phyloP scores from a whole-genome alignment of 2,888 invertebrate species.

The Lacanobia oleracea region DNA sequence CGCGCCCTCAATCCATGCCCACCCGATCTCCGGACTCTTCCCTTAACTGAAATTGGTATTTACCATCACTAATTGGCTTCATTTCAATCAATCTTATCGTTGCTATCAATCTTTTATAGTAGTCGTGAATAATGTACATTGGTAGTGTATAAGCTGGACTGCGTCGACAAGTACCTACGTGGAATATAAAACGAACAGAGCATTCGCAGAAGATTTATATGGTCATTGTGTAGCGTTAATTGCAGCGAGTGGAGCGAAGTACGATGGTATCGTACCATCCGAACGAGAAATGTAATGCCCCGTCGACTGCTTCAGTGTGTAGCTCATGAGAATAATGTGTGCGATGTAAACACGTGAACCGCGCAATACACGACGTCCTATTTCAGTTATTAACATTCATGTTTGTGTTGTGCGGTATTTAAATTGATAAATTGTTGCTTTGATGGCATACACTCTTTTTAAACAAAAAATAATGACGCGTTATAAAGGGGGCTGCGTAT shows the following conservation, averaged over 20 bases:
- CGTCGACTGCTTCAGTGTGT: constrained; percentile 71
- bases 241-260: constrained; percentile 87
- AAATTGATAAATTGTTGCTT: constrained; percentile 72
- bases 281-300: constrained; percentile 83
- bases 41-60: constrained; percentile 73
- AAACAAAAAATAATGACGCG: constrained; percentile 69
- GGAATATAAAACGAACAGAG: constrained; percentile 81
- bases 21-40: constrained; percentile 74
- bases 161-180: constrained; percentile 73
- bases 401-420: constrained; percentile 64
- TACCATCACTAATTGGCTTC: constrained; percentile 76
- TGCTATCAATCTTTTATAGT: constrained; percentile 23
- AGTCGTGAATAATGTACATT: constrained; percentile 65
- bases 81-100: constrained; percentile 54
- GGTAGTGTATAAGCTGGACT: constrained; percentile 65
- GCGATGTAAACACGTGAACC: constrained; percentile 71
- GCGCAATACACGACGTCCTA: constrained; percentile 61
- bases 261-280: constrained; percentile 85
- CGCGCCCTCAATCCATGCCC: constrained; percentile 78
- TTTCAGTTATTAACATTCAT: constrained; percentile 70
- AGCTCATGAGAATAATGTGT: constrained; percentile 74
- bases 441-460: constrained; percentile 64
- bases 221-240: constrained; percentile 89
- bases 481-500: constrained; percentile 71
- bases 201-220: constrained; percentile 88